Conservation (phyloP, 1,140 invertebrate species). For the Zeugodacus cucurbitae region DNA sequence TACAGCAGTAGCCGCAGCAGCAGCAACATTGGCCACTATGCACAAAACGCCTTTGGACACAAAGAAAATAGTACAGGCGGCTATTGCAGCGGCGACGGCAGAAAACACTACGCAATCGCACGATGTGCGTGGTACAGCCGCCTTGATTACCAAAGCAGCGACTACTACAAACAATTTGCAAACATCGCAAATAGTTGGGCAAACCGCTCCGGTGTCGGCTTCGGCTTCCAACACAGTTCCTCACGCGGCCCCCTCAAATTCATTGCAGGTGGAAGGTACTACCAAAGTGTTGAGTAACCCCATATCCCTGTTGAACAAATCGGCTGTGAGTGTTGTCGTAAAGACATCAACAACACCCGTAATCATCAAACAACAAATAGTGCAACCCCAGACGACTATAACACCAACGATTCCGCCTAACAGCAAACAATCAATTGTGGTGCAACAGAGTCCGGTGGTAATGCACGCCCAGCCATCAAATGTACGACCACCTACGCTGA, state of each 20-base stretch:
- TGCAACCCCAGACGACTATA: conserved; percentile 43
- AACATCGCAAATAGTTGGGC: neutral
- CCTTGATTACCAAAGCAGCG: conserved; percentile 39
- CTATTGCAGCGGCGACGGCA: conserved; percentile 50
- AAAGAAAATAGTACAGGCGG: conserved; percentile 48
- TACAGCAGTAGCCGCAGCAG: conserved; percentile 41
- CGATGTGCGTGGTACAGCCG: neutral
- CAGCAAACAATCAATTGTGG: conserved; percentile 54
- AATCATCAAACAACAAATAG: conserved; percentile 52
- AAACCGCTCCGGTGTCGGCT: neutral
- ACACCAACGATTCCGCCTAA: conserved; percentile 25
- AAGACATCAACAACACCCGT: conserved; percentile 50
- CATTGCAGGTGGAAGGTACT: conserved; percentile 50
- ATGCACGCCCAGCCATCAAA: conserved; percentile 57
- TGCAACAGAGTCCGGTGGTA: conserved; percentile 54
- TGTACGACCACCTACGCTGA: conserved; percentile 56
- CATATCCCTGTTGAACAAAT: conserved; percentile 53
- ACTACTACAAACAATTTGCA: conserved; percentile 36
- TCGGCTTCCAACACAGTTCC: neutral
- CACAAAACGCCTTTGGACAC: conserved; percentile 40
- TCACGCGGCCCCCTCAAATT: conserved; percentile 50
- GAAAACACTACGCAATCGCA: conserved; percentile 6
- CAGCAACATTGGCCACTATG: neutral
- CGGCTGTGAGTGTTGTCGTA: conserved; percentile 58
- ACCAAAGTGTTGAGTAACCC: conserved; percentile 36